A percentile compares a stretch with the other conserved stretches of the same genome.
phyloP scores from a whole-genome alignment of 2,888 invertebrate genomes.

The Drosophila birchii region DNA sequence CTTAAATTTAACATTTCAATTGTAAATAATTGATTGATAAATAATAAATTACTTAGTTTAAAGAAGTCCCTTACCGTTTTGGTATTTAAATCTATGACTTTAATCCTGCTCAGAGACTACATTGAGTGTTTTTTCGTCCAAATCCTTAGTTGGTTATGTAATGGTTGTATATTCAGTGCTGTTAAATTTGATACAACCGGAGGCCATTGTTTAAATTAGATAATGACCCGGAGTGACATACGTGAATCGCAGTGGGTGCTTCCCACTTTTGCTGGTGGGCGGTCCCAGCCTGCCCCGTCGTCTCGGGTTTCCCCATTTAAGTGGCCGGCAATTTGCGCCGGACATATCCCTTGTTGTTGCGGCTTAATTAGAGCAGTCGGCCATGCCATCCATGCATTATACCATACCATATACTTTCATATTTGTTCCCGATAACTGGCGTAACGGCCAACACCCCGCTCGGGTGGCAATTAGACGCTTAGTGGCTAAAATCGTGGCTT shows the following conservation, averaged over 20 bases:
- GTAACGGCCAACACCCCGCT: slow-evolving; percentile 18
- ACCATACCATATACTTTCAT: background rate
- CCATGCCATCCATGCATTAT: slow-evolving; percentile 31
- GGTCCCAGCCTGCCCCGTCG: background rate
- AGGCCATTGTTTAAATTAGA: slow-evolving; percentile 24
- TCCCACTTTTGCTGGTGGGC: background rate
- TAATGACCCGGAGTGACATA: slow-evolving; percentile 33
- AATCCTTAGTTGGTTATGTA: background rate
- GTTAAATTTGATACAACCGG: slow-evolving; percentile 1
- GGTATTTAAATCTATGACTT: background rate
- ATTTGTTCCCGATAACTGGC: slow-evolving; percentile 28
- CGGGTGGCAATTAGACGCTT: slow-evolving; percentile 55
- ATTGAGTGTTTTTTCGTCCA: too few relatives aligned
- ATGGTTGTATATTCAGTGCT: background rate
- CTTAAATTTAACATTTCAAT: too few relatives aligned
- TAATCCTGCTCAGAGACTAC: background rate
- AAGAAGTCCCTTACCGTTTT: background rate
- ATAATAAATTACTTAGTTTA: background rate
- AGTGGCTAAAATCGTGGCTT: slow-evolving; percentile 28
- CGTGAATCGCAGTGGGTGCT: slow-evolving; percentile 2
- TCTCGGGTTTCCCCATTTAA: slow-evolving; percentile 50
- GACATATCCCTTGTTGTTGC: slow-evolving; percentile 29
- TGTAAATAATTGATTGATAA: background rate
- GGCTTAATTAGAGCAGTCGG: slow-evolving; percentile 28
- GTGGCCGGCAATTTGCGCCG: slow-evolving; percentile 53